Evolutionary conservation across 2,113 vertebrate species (phyloP).

Genomic region (Platichthys flesus): DNA sequence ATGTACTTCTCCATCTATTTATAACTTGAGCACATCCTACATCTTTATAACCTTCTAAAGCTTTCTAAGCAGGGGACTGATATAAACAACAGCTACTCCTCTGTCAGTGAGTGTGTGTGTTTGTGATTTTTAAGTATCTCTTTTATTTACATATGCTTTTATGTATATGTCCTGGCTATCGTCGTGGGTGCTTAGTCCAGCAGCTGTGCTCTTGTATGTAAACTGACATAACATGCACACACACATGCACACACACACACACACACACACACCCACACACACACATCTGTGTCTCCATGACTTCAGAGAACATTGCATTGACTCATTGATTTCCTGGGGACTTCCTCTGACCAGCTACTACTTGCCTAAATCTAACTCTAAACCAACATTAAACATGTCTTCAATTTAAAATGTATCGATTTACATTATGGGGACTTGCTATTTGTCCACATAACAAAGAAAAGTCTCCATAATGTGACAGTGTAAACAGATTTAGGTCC

Average conservation of each 20-base stretch:
- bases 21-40: slow-evolving; percentile 18
- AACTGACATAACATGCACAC: background rate
- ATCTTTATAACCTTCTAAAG: background rate
- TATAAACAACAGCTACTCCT: slow-evolving; percentile 10
- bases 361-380: too few species aligned
- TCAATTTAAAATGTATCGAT: too few species aligned
- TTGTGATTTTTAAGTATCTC: background rate
- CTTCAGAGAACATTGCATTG: too few species aligned
- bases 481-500: too few species aligned
- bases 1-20: slow-evolving; percentile 19
- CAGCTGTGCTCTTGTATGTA: slow-evolving; percentile 13
- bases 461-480: too few species aligned
- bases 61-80: slow-evolving; percentile 5
- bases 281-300: slow-evolving; percentile 19
- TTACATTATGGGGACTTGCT: too few species aligned
- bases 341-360: too few species aligned
- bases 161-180: background rate
- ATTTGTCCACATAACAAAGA: too few species aligned
- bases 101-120: background rate
- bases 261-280: slow-evolving; percentile 19
- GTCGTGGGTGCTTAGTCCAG: background rate
- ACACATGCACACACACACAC: too few species aligned
- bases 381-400: too few species aligned
- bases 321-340: too few species aligned
- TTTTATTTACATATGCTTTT: background rate